Evolutionary conservation across 2,797 vertebrate genomes (phyloP).

Genomic region (Neopelma chrysocephalum): DNA sequence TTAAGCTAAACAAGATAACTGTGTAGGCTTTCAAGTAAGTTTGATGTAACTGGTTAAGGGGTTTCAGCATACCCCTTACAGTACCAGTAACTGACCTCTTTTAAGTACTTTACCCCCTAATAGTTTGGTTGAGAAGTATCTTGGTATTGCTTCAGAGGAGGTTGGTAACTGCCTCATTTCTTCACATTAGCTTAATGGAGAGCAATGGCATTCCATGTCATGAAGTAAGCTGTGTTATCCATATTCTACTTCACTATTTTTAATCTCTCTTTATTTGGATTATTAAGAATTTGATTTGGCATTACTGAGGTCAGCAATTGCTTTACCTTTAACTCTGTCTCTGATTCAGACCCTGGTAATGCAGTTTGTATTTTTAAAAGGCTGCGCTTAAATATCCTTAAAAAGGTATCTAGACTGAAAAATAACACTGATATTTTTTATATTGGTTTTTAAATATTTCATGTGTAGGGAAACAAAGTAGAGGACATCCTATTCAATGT

Average conservation of each 20-base stretch:
- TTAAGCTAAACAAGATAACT: conserved; percentile 85
- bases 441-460: neutral
- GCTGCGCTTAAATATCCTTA: neutral
- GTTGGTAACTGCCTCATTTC: conserved; percentile 64
- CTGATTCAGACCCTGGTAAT: neutral
- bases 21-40: conserved; percentile 73
- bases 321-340: neutral
- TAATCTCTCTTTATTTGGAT: neutral
- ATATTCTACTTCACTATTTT: neutral
- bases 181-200: conserved; percentile 62
- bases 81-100: conserved; percentile 74
- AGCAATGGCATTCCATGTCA: conserved; percentile 29
- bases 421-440: neutral
- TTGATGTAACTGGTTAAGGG: conserved; percentile 63
- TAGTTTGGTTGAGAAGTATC: conserved; percentile 63
- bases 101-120: conserved; percentile 70
- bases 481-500: neutral
- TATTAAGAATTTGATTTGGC: neutral
- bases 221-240: conserved; percentile 24
- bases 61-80: conserved; percentile 57
- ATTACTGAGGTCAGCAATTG: neutral
- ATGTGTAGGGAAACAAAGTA: neutral
- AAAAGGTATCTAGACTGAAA: neutral
- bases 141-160: conserved; percentile 35
- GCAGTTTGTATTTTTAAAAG: neutral